These are phyloP conservation scores for Cheilosia variabilis DNA, from an alignment of 2,888 invertebrate species.

Conservation along the genomic window DNA sequence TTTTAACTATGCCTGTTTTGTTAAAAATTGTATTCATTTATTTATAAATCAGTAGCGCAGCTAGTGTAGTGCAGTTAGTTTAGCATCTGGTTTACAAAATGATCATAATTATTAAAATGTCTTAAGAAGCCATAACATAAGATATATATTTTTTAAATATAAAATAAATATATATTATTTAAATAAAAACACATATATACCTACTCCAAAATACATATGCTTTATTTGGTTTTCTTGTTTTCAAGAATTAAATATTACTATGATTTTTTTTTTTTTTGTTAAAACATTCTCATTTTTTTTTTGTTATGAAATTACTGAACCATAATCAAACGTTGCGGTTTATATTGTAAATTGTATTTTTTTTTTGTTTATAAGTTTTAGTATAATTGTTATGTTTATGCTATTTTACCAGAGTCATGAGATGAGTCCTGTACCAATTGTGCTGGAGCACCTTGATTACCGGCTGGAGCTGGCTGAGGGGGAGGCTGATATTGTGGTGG, in stretches of 20 bases:
- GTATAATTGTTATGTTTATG: slow-evolving; percentile 60
- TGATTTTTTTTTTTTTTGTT: slow-evolving; percentile 4
- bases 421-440: slow-evolving; percentile 79
- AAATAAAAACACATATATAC: slow-evolving; percentile 64
- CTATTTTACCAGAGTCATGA: slow-evolving; percentile 76
- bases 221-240: slow-evolving; percentile 25
- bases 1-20: slow-evolving; percentile 2
- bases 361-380: slow-evolving; percentile 12
- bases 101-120: slow-evolving; percentile 23
- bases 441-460: slow-evolving; percentile 84
- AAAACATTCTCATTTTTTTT: slow-evolving; percentile 60
- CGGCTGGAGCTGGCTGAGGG: slow-evolving; percentile 85
- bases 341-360: slow-evolving; percentile 59
- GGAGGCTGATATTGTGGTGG: slow-evolving; percentile 84
- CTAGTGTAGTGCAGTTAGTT: slow-evolving; percentile 44
- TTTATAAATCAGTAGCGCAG: slow-evolving; percentile 46
- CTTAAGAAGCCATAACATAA: slow-evolving; percentile 69
- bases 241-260: slow-evolving; percentile 56
- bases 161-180: slow-evolving; percentile 44
- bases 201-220: slow-evolving; percentile 63
- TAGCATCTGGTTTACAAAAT: slow-evolving; percentile 59
- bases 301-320: slow-evolving; percentile 72
- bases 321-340: slow-evolving; percentile 67
- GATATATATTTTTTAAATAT: slow-evolving; percentile 52
- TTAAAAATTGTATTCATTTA: background rate